Conservation (phyloP, 1,140 invertebrate genomes). For the Lepidostoma basale region DNA sequence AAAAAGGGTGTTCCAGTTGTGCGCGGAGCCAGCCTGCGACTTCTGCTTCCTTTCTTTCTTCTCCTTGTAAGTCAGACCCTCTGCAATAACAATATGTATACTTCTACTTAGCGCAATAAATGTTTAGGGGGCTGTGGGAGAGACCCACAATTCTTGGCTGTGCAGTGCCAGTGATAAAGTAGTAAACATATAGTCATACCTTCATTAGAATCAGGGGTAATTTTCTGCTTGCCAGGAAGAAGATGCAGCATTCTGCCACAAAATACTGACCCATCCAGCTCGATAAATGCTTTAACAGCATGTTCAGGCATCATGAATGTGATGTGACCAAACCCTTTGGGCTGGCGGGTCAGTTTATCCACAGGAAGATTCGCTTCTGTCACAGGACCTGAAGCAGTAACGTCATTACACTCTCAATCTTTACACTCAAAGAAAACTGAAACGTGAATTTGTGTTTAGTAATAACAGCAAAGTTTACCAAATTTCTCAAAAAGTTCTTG, state of each 20-base stretch:
- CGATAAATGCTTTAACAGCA: slow-evolving; percentile 85
- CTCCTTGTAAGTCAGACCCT: slow-evolving; percentile 78
- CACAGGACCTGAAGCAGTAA: slow-evolving; percentile 79
- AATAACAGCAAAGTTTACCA: slow-evolving; percentile 64
- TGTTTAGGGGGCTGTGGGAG: too few relatives aligned
- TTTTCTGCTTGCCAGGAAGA: slow-evolving; percentile 79
- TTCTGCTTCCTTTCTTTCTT: slow-evolving; percentile 86
- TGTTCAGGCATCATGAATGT: slow-evolving; percentile 96
- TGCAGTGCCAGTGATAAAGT: too few relatives aligned
- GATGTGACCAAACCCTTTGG: slow-evolving; percentile 94
- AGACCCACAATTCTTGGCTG: too few relatives aligned
- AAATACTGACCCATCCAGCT: slow-evolving; percentile 88
- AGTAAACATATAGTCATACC: too few relatives aligned
- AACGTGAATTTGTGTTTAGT: background rate
- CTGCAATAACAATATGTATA: slow-evolving; percentile 52
- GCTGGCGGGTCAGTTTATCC: slow-evolving; percentile 80
- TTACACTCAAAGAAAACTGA: background rate
- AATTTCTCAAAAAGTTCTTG: slow-evolving; percentile 84
- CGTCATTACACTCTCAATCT: too few relatives aligned
- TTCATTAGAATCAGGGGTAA: slow-evolving; percentile 63
- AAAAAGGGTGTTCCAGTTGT: slow-evolving; percentile 98
- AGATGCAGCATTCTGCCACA: slow-evolving; percentile 94
- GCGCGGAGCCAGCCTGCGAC: slow-evolving; percentile 73
- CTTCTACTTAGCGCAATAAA: too few relatives aligned
- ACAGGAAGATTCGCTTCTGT: slow-evolving; percentile 90